Evolutionary conservation across 2,888 invertebrate genomes (phyloP).

Genomic region (Dryocosmus kuriphilus): DNA sequence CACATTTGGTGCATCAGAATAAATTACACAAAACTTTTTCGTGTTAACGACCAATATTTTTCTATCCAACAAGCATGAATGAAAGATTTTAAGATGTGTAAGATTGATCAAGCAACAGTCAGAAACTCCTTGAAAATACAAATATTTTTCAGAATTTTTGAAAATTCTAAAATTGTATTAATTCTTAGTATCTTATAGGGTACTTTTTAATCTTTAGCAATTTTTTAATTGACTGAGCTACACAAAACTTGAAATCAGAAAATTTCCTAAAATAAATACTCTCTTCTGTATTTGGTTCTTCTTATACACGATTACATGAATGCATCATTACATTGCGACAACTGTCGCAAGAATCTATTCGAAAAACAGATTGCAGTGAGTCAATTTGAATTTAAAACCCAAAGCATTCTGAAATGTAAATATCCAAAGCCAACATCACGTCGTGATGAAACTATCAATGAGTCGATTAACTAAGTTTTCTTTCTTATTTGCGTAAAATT

Average conservation of each 20-base stretch:
- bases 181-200: too few relatives aligned
- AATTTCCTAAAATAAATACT: too few relatives aligned
- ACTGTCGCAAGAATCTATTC: background rate
- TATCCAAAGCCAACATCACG: constrained; percentile 12
- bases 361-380: background rate
- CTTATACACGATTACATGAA: too few relatives aligned
- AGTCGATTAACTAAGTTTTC: constrained; percentile 17
- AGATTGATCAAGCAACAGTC: background rate
- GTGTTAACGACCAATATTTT: background rate
- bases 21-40: background rate
- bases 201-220: too few relatives aligned
- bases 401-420: constrained; percentile 21
- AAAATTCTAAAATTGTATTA: too few relatives aligned
- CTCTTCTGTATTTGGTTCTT: too few relatives aligned
- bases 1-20: constrained; percentile 7
- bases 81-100: background rate
- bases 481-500: constrained; percentile 23
- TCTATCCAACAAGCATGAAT: background rate
- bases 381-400: background rate
- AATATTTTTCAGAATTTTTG: too few relatives aligned
- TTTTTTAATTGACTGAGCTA: too few relatives aligned
- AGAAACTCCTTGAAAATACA: background rate
- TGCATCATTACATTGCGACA: too few relatives aligned
- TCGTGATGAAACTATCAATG: constrained; percentile 30
- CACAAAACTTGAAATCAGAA: too few relatives aligned